Percentiles rank a stretch among this genome's conserved stretches.
Conservation (phyloP, 2,888 invertebrate species). For the Nudaria mundana region DNA sequence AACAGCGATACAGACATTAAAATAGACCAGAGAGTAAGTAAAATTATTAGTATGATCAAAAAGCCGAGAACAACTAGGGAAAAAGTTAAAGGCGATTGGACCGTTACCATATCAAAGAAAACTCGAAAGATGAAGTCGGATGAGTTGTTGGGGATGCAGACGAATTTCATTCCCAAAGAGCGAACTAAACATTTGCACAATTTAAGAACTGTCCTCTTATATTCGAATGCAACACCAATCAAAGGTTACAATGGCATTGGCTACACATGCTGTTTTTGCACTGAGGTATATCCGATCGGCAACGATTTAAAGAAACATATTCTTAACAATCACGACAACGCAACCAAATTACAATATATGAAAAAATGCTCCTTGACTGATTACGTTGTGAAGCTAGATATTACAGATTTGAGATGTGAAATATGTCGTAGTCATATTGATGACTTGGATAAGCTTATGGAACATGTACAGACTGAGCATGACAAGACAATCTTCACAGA, state of each 20-base stretch:
- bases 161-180: constrained; percentile 5
- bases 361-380: constrained; percentile 27
- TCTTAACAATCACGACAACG: constrained; percentile 34
- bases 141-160: background rate
- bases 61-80: constrained; percentile 9
- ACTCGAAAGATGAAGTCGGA: background rate
- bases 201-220: constrained; percentile 39
- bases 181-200: constrained; percentile 33
- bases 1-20: constrained; percentile 26
- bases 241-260: constrained; percentile 40
- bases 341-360: constrained; percentile 36
- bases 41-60: constrained; percentile 9
- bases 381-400: constrained; percentile 25
- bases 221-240: constrained; percentile 59
- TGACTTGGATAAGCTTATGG: constrained; percentile 11
- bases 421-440: constrained; percentile 14
- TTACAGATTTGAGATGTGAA: constrained; percentile 19
- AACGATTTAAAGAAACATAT: constrained; percentile 50
- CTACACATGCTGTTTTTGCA: constrained; percentile 52
- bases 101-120: constrained; percentile 16
- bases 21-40: constrained; percentile 19
- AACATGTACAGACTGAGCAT: constrained; percentile 17
- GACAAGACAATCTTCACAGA: constrained; percentile 17
- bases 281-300: constrained; percentile 33
- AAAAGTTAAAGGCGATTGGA: constrained; percentile 15